Conservation (phyloP, 2,888 invertebrate species). For the Seira sanloemensis region DNA sequence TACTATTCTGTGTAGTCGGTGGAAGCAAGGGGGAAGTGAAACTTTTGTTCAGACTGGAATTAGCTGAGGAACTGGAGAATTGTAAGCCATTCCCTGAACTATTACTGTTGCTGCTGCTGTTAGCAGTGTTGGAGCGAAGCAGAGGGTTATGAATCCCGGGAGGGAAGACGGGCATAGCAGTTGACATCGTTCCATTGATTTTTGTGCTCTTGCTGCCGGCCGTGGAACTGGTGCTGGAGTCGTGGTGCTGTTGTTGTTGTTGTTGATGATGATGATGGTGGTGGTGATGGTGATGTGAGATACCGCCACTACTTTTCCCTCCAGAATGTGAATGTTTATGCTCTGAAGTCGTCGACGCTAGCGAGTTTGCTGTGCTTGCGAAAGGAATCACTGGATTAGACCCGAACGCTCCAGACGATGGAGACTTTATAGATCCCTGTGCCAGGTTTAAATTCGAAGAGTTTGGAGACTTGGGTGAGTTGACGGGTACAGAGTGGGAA, state of each 20-base stretch:
- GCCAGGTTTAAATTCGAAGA: conserved; percentile 19
- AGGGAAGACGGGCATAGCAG: conserved; percentile 66
- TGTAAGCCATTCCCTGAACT: conserved; percentile 33
- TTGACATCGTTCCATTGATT: conserved; percentile 66
- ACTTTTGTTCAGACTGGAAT: conserved; percentile 35
- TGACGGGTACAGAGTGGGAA: conserved; percentile 54
- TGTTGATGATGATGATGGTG: conserved; percentile 28
- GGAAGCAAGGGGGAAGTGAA: conserved; percentile 46
- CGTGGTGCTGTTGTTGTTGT: conserved; percentile 18
- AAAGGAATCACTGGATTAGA: conserved; percentile 41
- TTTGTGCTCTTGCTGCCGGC: conserved; percentile 44
- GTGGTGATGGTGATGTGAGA: conserved; percentile 27
- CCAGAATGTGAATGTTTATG: conserved; percentile 33
- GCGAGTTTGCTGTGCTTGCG: neutral
- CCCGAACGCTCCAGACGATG: conserved; percentile 18
- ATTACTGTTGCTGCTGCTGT: conserved; percentile 44
- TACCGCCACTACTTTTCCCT: neutral
- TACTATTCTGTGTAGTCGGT: too few species aligned
- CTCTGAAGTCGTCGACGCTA: conserved; percentile 25
- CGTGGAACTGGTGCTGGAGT: neutral
- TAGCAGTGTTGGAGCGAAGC: conserved; percentile 49
- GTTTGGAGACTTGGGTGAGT: conserved; percentile 54
- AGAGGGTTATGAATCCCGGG: conserved; percentile 67
- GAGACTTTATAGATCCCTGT: conserved; percentile 31
- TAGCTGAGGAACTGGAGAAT: conserved; percentile 18